Conservation (phyloP, 92 coral and sea anemone genomes). For the Blastomussa wellsi region DNA sequence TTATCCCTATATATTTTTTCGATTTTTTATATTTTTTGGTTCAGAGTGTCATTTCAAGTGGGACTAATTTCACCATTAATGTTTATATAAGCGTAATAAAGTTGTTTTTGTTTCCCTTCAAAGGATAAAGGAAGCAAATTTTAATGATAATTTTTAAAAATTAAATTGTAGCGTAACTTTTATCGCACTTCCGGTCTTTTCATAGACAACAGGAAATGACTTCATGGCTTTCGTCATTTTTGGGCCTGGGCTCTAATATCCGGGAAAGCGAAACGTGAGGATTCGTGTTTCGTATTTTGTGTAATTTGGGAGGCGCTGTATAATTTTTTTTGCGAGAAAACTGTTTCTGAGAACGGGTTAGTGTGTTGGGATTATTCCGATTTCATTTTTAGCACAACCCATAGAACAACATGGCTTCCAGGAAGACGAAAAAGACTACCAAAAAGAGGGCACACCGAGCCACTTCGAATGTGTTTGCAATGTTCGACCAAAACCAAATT, state of each 20-base stretch:
- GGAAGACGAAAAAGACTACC: slow-evolving; percentile 90
- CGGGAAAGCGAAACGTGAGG: slow-evolving; percentile 15
- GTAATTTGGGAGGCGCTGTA: slow-evolving; percentile 32
- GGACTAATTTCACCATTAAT: too few species aligned
- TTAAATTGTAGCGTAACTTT: too few species aligned
- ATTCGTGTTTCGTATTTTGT: not conserved
- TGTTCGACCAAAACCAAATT: slow-evolving; percentile 98
- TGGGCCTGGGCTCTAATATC: slow-evolving; percentile 15
- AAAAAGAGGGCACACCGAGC: slow-evolving; percentile 98
- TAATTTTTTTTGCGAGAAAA: not conserved
- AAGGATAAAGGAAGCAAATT: too few species aligned
- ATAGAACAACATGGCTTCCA: slow-evolving; percentile 65
- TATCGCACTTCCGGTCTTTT: slow-evolving; percentile 1
- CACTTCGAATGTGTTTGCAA: slow-evolving; percentile 99
- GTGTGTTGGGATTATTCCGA: not conserved
- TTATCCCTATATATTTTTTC: too few species aligned
- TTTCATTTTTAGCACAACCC: not conserved
- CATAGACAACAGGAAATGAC: slow-evolving; percentile 2
- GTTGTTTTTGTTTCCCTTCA: too few species aligned
- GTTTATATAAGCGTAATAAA: too few species aligned
- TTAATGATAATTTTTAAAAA: too few species aligned
- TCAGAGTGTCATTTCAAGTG: too few species aligned
- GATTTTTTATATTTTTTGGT: too few species aligned
- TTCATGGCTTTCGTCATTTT: not conserved
- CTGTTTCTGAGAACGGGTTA: not conserved